Percentiles rank a stretch among this genome's conserved stretches.
Evolutionary conservation across 2,888 invertebrate species (phyloP).

Genomic region (Drosophila emarginata): DNA sequence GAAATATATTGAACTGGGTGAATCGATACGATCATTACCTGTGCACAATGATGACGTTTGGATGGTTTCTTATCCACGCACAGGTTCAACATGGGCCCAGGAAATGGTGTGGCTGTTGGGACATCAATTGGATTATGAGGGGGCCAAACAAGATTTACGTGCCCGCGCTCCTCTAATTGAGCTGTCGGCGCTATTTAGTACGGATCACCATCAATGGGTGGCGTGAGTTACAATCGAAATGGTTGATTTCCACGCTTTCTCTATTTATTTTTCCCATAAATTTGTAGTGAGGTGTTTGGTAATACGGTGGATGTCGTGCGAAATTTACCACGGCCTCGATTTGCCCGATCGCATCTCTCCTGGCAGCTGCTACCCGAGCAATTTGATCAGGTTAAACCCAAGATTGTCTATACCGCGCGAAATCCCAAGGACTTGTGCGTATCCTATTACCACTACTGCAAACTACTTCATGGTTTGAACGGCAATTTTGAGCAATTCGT

Average conservation of each 20-base stretch:
- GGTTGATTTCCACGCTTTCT: conserved; percentile 3
- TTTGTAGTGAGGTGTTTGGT: conserved; percentile 82
- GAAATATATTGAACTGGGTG: conserved; percentile 87
- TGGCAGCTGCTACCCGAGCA: conserved; percentile 88
- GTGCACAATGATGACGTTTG: conserved; percentile 91
- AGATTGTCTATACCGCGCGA: conserved; percentile 93
- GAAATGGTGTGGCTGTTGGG: conserved; percentile 96
- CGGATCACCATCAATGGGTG: conserved; percentile 85
- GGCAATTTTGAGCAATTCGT: conserved; percentile 89
- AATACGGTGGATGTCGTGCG: conserved; percentile 89
- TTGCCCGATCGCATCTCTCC: conserved; percentile 89
- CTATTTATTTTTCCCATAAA: conserved; percentile 33
- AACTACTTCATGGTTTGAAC: conserved; percentile 86
- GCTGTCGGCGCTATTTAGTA: conserved; percentile 86
- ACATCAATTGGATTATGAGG: conserved; percentile 90
- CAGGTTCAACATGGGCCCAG: conserved; percentile 96
- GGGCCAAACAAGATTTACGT: conserved; percentile 85
- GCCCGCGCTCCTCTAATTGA: conserved; percentile 89
- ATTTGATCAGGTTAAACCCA: conserved; percentile 87
- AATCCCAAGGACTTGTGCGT: conserved; percentile 96
- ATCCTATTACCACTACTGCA: conserved; percentile 93
- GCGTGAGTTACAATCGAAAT: conserved; percentile 82
- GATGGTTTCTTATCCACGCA: conserved; percentile 94
- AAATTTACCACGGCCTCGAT: conserved; percentile 87
- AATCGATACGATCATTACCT: conserved; percentile 88